phyloP scores from a whole-genome alignment of 2,113 vertebrate species.

The Australoheros scitulus region DNA sequence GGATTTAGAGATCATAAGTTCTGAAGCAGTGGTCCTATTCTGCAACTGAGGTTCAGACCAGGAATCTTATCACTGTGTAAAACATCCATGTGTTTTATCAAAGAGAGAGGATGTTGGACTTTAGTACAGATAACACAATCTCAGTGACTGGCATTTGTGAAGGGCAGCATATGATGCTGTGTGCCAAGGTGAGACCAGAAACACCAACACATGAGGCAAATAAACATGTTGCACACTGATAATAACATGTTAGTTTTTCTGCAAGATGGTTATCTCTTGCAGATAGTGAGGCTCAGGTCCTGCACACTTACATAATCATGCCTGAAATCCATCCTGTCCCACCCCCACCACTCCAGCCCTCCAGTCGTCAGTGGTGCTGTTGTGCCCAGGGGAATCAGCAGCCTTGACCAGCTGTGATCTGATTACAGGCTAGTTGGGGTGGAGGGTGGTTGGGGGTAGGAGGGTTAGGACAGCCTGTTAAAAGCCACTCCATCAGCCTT shows the following conservation, averaged over 20 bases:
- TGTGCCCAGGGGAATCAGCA: slow-evolving; percentile 63
- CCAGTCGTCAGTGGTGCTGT: slow-evolving; percentile 29
- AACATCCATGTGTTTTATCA: slow-evolving; percentile 29
- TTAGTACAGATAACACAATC: slow-evolving; percentile 58
- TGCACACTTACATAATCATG: slow-evolving; percentile 51
- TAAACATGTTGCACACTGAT: slow-evolving; percentile 46
- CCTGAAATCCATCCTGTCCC: slow-evolving; percentile 14
- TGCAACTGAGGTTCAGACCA: slow-evolving; percentile 1
- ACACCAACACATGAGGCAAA: slow-evolving; percentile 42
- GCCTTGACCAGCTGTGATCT: slow-evolving; percentile 79
- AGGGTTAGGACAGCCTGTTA: slow-evolving; percentile 82
- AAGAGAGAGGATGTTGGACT: slow-evolving; percentile 53
- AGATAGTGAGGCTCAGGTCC: slow-evolving; percentile 43
- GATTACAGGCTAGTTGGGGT: slow-evolving; percentile 70
- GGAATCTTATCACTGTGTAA: slow-evolving; percentile 9
- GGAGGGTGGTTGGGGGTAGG: slow-evolving; percentile 52
- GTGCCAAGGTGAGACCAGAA: slow-evolving; percentile 63
- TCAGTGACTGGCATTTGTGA: slow-evolving; percentile 34
- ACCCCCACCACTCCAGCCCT: not conserved
- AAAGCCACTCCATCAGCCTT: slow-evolving; percentile 81
- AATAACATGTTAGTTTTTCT: not conserved
- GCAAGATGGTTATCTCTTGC: slow-evolving; percentile 32
- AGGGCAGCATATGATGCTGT: slow-evolving; percentile 45
- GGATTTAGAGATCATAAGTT: not conserved
- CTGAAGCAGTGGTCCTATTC: not conserved